Percentiles rank a stretch among this genome's conserved stretches.
phyloP scores from a whole-genome alignment of 2,888 invertebrate genomes.

The Caenorhabditis sp. region DNA sequence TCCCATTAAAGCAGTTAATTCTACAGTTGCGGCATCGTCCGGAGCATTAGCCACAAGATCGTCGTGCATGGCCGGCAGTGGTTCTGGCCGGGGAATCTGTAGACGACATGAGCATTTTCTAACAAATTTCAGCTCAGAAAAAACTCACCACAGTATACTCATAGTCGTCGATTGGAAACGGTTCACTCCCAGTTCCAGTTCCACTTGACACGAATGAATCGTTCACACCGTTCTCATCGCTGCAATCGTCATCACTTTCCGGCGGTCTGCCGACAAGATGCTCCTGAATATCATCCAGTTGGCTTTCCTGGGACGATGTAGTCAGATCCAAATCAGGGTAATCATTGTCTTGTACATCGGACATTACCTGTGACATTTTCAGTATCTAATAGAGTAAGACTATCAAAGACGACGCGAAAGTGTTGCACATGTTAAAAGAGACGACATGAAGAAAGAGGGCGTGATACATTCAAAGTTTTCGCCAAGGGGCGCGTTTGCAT shows the following conservation, averaged over 20 bases:
- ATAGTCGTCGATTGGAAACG: not conserved
- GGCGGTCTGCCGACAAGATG: not conserved
- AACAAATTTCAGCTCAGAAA: too few species aligned
- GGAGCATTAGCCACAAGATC: too few species aligned
- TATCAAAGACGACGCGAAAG: not conserved
- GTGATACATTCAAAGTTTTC: too few species aligned
- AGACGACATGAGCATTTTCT: too few species aligned
- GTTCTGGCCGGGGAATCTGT: too few species aligned
- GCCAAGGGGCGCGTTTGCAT: conserved; percentile 6
- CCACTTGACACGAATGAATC: too few species aligned
- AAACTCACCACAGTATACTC: too few species aligned
- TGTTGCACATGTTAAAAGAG: not conserved
- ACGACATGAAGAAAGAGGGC: not conserved
- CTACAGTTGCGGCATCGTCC: too few species aligned
- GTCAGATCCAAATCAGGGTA: not conserved
- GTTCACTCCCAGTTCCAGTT: too few species aligned
- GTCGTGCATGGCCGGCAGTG: too few species aligned
- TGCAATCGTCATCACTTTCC: not conserved
- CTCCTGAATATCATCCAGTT: too few species aligned
- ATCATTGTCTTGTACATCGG: not conserved
- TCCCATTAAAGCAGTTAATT: not conserved
- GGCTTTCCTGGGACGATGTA: not conserved
- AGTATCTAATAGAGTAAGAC: not conserved
- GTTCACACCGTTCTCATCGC: not conserved
- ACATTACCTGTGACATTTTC: not conserved